Conservation (phyloP, 1,140 invertebrate species). For the honey bee (Apis mellifera) region DNA sequence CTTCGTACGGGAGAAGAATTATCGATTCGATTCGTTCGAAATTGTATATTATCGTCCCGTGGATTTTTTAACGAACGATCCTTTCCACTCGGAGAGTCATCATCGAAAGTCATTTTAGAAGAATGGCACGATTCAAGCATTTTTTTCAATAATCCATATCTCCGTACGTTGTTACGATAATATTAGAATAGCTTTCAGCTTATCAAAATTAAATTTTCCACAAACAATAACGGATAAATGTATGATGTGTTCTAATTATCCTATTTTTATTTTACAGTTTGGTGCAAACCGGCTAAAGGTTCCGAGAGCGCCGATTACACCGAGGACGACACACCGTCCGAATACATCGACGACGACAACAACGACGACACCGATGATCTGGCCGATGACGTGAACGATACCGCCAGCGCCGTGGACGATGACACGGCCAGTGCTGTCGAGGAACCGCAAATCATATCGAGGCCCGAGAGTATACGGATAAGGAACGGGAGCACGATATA, state of each 20-base stretch:
- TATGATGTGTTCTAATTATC: no score
- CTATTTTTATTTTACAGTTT: no score
- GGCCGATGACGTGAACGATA: conserved; percentile 43
- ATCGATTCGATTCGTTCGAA: no score
- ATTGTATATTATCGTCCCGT: no score
- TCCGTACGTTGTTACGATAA: neutral
- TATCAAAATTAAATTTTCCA: no score
- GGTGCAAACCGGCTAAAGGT: conserved; percentile 59
- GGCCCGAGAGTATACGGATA: conserved; percentile 30
- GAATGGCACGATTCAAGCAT: neutral
- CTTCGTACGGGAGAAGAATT: neutral
- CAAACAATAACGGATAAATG: no score
- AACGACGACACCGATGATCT: conserved; percentile 40
- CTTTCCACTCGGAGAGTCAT: no score
- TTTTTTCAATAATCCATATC: neutral
- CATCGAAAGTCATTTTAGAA: neutral
- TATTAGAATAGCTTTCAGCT: neutral
- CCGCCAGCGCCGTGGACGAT: neutral
- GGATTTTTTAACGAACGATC: no score
- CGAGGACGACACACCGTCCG: conserved; percentile 34
- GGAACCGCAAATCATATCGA: conserved; percentile 57
- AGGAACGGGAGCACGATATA: conserved; percentile 57
- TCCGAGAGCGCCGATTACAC: conserved; percentile 44
- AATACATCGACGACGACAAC: conserved; percentile 45
- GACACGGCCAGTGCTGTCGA: neutral